Evolutionary conservation across 2,113 vertebrate genomes (phyloP).

Genomic region (Hypomesus transpacificus): DNA sequence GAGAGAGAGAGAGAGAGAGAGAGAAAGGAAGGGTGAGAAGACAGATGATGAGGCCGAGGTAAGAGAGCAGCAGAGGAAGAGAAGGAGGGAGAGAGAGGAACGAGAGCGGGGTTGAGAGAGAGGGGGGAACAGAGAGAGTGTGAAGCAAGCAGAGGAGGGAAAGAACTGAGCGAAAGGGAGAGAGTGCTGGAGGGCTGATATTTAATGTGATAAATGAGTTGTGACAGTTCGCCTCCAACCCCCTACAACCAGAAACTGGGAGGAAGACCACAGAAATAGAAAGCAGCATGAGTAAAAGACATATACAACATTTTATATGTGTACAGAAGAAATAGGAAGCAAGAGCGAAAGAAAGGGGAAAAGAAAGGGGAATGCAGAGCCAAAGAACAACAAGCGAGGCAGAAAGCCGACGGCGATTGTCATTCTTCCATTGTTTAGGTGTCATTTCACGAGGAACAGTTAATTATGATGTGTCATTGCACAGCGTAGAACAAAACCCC

Average conservation of each 20-base stretch:
- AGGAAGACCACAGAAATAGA: conserved; percentile 68
- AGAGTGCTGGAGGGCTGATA: conserved; percentile 71
- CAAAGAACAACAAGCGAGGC: conserved; percentile 13
- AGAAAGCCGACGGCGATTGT: conserved; percentile 24
- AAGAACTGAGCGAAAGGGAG: conserved; percentile 36
- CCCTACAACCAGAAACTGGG: conserved; percentile 65
- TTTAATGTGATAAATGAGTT: conserved; percentile 81
- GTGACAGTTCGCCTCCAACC: conserved; percentile 74
- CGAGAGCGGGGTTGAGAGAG: conserved; percentile 19
- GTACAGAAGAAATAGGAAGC: conserved; percentile 46
- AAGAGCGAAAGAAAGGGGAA: conserved; percentile 17
- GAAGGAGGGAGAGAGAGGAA: conserved; percentile 8
- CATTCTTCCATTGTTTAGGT: conserved; percentile 31
- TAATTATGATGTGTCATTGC: conserved; percentile 50
- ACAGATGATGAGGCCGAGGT: not conserved
- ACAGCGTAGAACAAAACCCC: conserved; percentile 22
- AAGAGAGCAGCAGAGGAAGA: not conserved
- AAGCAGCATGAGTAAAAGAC: conserved; percentile 65
- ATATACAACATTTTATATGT: conserved; percentile 55
- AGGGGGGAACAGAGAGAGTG: conserved; percentile 11
- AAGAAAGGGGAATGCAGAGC: conserved; percentile 26
- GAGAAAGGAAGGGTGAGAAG: conserved; percentile 15
- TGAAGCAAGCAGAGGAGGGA: conserved; percentile 7
- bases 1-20: not conserved
- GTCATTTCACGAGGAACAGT: conserved; percentile 47